Percentiles rank a stretch among this genome's conserved stretches.
phyloP scores from a whole-genome alignment of 2,113 vertebrate species.

The Oncorhynchus keta region DNA sequence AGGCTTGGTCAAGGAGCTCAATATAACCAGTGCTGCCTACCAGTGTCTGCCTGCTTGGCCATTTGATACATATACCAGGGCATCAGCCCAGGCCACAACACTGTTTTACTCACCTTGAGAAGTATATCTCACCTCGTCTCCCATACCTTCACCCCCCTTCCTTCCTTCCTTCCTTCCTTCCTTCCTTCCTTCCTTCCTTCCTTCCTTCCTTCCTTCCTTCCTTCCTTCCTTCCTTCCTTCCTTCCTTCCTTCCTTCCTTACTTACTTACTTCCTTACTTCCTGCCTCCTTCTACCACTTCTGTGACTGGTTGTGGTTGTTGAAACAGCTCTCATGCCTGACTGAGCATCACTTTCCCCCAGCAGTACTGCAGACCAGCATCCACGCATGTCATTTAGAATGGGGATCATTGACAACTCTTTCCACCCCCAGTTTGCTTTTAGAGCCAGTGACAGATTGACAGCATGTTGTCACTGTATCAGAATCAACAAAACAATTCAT shows the following conservation, averaged over 20 bases:
- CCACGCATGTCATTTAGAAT: slow-evolving; percentile 20
- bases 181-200: no score
- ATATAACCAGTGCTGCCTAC: background rate
- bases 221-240: no score
- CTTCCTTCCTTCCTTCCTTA: no score
- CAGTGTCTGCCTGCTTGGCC: background rate
- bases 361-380: background rate
- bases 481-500: background rate
- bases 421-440: background rate
- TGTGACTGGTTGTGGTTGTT: no score
- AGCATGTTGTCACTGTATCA: background rate
- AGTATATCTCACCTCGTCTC: background rate
- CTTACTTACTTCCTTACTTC: no score
- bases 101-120: background rate
- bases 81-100: background rate
- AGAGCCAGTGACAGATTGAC: background rate
- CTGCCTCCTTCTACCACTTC: no score
- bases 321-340: background rate
- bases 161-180: no score
- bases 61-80: background rate
- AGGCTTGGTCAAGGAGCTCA: background rate
- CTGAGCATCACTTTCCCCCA: background rate
- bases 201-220: no score
- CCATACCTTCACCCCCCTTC: background rate
- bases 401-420: slow-evolving; percentile 13